Percentiles rank a stretch among this genome's conserved stretches.
phyloP scores from a whole-genome alignment of 2,113 vertebrate genomes.

The Cinclus mexicanus region DNA sequence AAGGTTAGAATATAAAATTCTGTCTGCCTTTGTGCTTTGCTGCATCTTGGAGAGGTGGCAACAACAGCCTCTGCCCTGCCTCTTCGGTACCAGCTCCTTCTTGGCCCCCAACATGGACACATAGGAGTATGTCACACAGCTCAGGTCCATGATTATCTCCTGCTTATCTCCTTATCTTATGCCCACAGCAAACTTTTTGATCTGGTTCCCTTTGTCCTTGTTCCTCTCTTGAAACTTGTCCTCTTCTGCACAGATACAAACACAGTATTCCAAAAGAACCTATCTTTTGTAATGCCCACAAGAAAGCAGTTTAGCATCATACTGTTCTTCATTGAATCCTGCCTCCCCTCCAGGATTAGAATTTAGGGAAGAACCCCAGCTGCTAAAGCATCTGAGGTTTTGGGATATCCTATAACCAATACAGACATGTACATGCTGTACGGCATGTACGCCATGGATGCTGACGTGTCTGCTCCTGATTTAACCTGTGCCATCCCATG shows the following conservation, averaged over 20 bases:
- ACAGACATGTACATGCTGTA: not conserved
- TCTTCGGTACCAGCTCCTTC: not conserved
- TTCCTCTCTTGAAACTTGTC: not conserved
- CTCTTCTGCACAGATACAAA: not conserved
- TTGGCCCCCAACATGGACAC: not conserved
- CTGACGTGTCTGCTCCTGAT: not conserved
- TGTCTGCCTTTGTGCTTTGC: not conserved
- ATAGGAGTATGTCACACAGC: not conserved
- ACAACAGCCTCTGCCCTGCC: not conserved
- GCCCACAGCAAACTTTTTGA: not conserved
- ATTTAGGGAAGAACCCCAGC: not conserved
- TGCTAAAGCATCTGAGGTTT: not conserved
- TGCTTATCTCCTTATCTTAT: not conserved
- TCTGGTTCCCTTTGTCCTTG: not conserved
- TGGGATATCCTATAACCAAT: not conserved
- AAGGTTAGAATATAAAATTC: not conserved
- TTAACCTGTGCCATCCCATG: not conserved
- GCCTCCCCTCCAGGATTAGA: not conserved
- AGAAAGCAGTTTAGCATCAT: not conserved
- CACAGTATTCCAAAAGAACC: not conserved
- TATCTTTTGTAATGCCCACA: not conserved
- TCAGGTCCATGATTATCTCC: not conserved
- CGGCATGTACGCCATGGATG: not conserved
- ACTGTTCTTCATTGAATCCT: not conserved
- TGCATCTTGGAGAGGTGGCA: not conserved